Conservation (phyloP, 2,888 invertebrate species). For the Eupithecia subfuscata region DNA sequence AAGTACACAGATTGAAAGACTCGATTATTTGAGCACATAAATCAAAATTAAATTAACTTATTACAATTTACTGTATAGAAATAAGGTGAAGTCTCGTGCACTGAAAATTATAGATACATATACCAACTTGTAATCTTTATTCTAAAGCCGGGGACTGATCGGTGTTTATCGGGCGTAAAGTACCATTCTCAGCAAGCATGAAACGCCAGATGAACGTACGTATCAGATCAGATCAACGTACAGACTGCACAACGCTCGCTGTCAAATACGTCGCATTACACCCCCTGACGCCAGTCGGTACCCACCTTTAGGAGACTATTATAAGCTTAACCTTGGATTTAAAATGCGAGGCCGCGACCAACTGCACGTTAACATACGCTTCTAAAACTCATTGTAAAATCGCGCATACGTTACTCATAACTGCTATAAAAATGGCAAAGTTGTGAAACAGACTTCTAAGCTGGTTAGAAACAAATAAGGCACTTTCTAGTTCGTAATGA, state of each 20-base stretch:
- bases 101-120: constrained; percentile 39
- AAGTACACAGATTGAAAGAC: constrained; percentile 76
- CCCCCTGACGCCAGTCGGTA: too few relatives aligned
- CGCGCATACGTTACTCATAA: neutral
- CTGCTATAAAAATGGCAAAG: neutral
- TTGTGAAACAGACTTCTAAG: constrained; percentile 18
- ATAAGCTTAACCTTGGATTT: constrained; percentile 35
- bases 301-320: constrained; percentile 35
- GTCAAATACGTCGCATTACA: too few relatives aligned
- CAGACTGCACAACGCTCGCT: too few relatives aligned
- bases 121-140: constrained; percentile 36
- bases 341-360: constrained; percentile 16
- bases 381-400: constrained; percentile 17
- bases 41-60: constrained; percentile 69
- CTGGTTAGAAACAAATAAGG: constrained; percentile 63
- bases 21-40: constrained; percentile 50
- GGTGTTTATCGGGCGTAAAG: too few relatives aligned
- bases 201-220: too few relatives aligned
- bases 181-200: too few relatives aligned
- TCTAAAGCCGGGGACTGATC: neutral
- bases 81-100: constrained; percentile 59
- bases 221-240: too few relatives aligned
- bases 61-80: constrained; percentile 73
- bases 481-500: constrained; percentile 59
- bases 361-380: constrained; percentile 10